Base-by-base conservation (phyloP, 2,113 vertebrate species). In the Misgurnus anguillicaudatus region DNA sequence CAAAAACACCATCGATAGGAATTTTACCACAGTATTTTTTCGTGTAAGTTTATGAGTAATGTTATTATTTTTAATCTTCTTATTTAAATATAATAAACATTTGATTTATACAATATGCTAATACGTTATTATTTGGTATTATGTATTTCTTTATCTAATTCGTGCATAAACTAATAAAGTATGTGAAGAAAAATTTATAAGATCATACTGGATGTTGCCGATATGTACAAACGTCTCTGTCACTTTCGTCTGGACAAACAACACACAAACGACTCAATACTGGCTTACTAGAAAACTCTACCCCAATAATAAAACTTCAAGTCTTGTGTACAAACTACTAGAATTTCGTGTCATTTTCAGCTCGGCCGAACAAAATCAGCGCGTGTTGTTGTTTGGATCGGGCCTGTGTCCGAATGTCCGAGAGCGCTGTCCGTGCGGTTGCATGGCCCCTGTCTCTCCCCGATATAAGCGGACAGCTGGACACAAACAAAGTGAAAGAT, bases 401-500 rank as follows among this genome's bases (percentile, higher is more conserved):
- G 65, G 89, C 62, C 63, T 71, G 67, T 66, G 78, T 63, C 68
- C 61, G 57, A 71, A 38, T 72, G 75, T 83, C 69, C 68, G 9
- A 75, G 75, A n/a, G 19, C 64, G 77, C 88, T 78, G 81, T 80
- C 88, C 87, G 82, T 88, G 84, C 82, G 84, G 79, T 80, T 58
- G 55, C 82, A 84, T 80, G 84, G 88, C 80, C 78, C 51, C 78
- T 51, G 90, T 87, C 87, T 85, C 85, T 81, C 90, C 68, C 84
- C 87, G 79, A 55, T 83, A 77, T 91, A 90, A 90, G 89, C 91
- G 90, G 93, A 88, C 88, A 91, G 90, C 89, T 89, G 87, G 88
- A 82, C 88, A 87, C 67, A 81, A 83, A 81, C 70, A 78, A 80
- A 63, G 62, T 80, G 83, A 75, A 86, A 75, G 67, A 86, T 94